phyloP scores from a whole-genome alignment of 2,113 vertebrate species.

The Pomatorhinus ruficollis region DNA sequence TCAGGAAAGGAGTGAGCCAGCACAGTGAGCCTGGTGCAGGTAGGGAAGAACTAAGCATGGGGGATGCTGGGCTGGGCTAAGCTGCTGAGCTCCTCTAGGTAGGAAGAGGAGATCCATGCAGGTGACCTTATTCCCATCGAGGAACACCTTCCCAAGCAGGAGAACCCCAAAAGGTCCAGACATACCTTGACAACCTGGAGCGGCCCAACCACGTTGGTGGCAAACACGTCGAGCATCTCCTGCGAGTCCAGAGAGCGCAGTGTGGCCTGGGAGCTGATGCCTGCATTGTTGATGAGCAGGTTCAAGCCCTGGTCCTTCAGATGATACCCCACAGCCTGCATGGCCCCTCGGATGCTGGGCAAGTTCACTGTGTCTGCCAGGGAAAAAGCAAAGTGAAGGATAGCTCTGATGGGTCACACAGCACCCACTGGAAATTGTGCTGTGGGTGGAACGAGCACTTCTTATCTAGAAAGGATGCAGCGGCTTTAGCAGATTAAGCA shows the following conservation, averaged over 20 bases:
- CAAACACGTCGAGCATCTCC: slow-evolving; percentile 23
- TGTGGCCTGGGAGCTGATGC: background rate
- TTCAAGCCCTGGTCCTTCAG: slow-evolving; percentile 54
- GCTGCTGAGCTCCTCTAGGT: background rate
- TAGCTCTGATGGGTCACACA: background rate
- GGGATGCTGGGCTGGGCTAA: background rate
- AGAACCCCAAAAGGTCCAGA: background rate
- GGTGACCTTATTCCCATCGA: background rate
- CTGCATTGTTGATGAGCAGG: slow-evolving; percentile 59
- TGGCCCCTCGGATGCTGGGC: background rate
- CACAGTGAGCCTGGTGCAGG: background rate
- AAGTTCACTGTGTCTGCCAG: slow-evolving; percentile 9
- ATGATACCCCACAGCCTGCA: background rate
- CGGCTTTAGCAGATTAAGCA: background rate
- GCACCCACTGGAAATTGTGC: rapidly evolving
- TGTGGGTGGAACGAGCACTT: background rate
- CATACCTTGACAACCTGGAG: slow-evolving; percentile 48
- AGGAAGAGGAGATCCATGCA: background rate
- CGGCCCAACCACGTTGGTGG: slow-evolving; percentile 4
- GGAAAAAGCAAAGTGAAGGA: background rate
- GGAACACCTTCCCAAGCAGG: background rate
- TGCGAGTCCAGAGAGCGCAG: background rate
- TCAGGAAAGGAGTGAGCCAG: rapidly evolving
- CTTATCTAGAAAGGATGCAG: background rate
- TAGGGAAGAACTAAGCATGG: background rate